Evolutionary conservation across 2,113 vertebrate genomes (phyloP), one percentile per base, ranked within the genome.

Genomic region (Sisor rabdophorus): DNA sequence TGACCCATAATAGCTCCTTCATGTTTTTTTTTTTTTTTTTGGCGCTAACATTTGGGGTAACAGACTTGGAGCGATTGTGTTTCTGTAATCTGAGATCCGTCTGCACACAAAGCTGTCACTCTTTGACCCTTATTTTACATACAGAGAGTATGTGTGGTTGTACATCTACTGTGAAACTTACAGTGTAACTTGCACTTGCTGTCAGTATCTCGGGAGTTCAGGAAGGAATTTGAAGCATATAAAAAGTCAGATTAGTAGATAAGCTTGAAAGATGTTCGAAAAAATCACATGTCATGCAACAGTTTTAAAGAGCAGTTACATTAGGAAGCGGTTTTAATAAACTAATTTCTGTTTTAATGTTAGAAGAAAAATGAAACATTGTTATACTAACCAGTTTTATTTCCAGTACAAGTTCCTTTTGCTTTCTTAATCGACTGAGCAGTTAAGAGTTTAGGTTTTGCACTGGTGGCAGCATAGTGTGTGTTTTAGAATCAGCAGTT

Each of bases 41-140:
- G 44, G 40, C 64, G 28, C 71, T 63, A 60, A 58, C 73, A 75
- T 73, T 53, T 71, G 78, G 78, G 74, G 55, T 84, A 87, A 89
- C 81, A 40, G 80, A 88, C 86, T 88, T 87, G 65, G 79, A 80
- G 64, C 77, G 65, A 81, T 54, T 55, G 44, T 9, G 64, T 80
- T 64, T 44, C 73, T 82, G 73, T 75, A 19, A 50, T 86, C 83
- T 81, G 84, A 48, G 71, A 48, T 69, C 87, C 86, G 86, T 89
- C 89, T 90, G 88, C 56, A 59, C 48, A 20, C 36, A 24, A 54
- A n/a, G 15, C 50, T n/a, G 3, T 54, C 55, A 17, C 59, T 76
- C 26, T 72, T 76, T 17, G 30, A 24, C 15, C 65, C 17, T 2
- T 24, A 17, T 40, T 67, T 32, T 4, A 20, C 50, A 13, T 44